Evolutionary conservation across 2,797 vertebrate species (phyloP), one percentile per base, ranked within the genome.

Genomic region (Melanotaenia boesemani): DNA sequence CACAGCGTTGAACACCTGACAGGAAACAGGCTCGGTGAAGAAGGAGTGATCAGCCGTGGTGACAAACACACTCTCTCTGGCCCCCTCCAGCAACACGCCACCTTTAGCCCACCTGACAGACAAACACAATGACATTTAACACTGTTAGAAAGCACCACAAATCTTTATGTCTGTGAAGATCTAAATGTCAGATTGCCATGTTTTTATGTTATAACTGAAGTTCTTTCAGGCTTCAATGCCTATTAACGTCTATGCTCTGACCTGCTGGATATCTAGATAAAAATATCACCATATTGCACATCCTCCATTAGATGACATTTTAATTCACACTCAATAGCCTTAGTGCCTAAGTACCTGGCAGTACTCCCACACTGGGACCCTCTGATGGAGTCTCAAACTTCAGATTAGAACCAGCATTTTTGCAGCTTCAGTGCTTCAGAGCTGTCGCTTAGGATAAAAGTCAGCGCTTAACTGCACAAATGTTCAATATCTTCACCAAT

Each of bases 11-110:
- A 97, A 96, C 61, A 99, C 98, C 81, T 97, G 96, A 46, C 98
- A 99, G 72, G 97, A 98, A 63, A 99, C 97, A 0, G 98, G 97
- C 90, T 99, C 98, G 0, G 98, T 99, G 94, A 98, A 99, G 93
- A 97, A 99, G 72, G 97, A 96, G 81, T 97, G 95, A 18, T 99
- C 97, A 0, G 97, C 98, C 0, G 96, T 96, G 0, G 97, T 97
- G 91, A 97, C 93, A 2, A 97, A 97, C 72, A 94, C 90, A 55
- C 95, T 97, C 55, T 97, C 97, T 20, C 92, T 93, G 55, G 97
- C 97, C 0, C 97, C 96, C 77, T 98, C 97, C 57, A 99, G 96
- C 69, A 97, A 84, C 68, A 97, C 94, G 0, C 97, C 98, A 0
- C 97, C 97, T 83, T 99, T 98, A 54, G 97, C 97, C 97, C 97